These are phyloP conservation scores for Achroia grisella DNA, from an alignment of 1,140 invertebrate species.

Conservation along the genomic window DNA sequence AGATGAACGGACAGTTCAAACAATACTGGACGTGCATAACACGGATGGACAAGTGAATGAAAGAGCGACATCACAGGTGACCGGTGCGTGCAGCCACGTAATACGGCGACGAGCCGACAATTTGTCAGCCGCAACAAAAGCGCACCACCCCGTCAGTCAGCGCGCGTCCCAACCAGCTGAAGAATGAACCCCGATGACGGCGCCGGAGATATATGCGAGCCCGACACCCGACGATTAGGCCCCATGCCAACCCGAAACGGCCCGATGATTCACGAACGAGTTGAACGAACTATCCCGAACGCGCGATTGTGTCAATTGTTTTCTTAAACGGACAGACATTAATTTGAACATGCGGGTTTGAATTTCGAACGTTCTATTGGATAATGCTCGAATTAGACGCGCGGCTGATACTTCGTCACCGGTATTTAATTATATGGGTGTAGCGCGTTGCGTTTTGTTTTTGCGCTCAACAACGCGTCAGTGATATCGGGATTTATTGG, in stretches of 20 bases:
- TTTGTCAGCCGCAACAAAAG: constrained; percentile 49
- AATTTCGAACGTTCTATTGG: constrained; percentile 37
- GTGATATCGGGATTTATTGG: no score
- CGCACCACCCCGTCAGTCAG: constrained; percentile 54
- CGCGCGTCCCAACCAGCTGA: constrained; percentile 44
- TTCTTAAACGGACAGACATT: constrained; percentile 40
- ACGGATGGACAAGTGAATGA: constrained; percentile 24
- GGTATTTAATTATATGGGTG: neutral
- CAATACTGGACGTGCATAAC: neutral
- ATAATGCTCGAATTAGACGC: constrained; percentile 27
- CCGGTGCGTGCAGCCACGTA: constrained; percentile 8
- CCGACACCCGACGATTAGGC: constrained; percentile 58
- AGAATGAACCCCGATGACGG: constrained; percentile 61
- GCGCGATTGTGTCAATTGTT: constrained; percentile 44
- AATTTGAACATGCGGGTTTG: constrained; percentile 49
- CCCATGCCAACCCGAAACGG: constrained; percentile 49
- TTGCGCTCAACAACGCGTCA: neutral
- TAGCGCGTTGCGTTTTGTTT: constrained; percentile 3
- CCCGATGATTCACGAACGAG: constrained; percentile 50
- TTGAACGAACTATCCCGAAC: constrained; percentile 53
- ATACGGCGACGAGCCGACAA: constrained; percentile 37
- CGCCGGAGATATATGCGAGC: constrained; percentile 45
- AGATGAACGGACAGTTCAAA: no score
- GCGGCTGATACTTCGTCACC: neutral
- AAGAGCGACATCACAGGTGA: constrained; percentile 27